phyloP scores from a whole-genome alignment of 2,113 vertebrate genomes.

The Riparia riparia region DNA sequence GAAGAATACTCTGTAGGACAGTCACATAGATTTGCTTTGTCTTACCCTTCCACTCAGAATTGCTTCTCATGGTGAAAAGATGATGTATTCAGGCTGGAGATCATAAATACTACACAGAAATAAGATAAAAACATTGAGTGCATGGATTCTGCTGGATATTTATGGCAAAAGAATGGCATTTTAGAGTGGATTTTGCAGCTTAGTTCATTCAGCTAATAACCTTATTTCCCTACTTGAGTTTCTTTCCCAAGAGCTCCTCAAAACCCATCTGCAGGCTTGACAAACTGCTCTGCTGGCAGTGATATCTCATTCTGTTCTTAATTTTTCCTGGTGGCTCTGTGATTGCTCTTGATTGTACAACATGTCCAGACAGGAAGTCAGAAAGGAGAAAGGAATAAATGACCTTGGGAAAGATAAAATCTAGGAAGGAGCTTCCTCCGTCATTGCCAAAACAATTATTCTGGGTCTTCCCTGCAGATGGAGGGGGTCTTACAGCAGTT shows the following conservation, averaged over 20 bases:
- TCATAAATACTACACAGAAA: not conserved
- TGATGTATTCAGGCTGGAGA: not conserved
- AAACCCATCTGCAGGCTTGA: slow-evolving; percentile 10
- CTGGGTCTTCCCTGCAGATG: not conserved
- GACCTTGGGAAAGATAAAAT: not conserved
- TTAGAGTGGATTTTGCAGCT: not conserved
- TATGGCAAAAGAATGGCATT: not conserved
- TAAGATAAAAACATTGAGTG: not conserved
- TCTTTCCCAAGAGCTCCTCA: slow-evolving; percentile 19
- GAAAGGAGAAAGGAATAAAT: not conserved
- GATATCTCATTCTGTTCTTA: not conserved
- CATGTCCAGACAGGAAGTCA: not conserved
- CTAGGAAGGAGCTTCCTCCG: not conserved
- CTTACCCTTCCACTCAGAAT: not conserved
- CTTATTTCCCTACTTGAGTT: not conserved
- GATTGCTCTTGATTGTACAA: not conserved
- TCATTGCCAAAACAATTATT: not conserved
- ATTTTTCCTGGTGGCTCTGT: slow-evolving; percentile 3
- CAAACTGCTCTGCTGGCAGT: not conserved
- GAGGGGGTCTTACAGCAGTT: not conserved
- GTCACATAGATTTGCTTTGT: not conserved
- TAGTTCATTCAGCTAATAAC: not conserved
- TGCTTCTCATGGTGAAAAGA: not conserved
- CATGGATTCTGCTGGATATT: not conserved
- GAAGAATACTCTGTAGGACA: not conserved